Evolutionary conservation across 1,140 invertebrate genomes (phyloP).

Genomic region (Hylaeus anthracinus): DNA sequence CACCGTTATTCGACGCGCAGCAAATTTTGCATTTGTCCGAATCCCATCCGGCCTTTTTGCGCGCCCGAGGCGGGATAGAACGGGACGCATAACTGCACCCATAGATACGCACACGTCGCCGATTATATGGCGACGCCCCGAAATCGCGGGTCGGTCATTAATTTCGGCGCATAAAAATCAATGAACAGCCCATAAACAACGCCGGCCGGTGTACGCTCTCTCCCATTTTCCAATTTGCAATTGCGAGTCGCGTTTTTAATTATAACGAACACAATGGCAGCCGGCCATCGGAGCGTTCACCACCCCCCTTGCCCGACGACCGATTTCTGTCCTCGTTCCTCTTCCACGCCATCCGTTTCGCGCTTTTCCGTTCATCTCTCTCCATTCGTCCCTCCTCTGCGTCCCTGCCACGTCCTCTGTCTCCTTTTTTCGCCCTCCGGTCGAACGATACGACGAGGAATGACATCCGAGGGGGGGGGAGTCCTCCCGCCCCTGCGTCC

Average conservation of each 20-base stretch:
- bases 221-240: conserved; percentile 82
- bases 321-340: neutral
- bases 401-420: neutral
- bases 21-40: conserved; percentile 62
- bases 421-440: conserved; percentile 12
- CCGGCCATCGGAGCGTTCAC: conserved; percentile 50
- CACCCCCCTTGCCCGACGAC: neutral
- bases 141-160: conserved; percentile 80
- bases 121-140: conserved; percentile 74
- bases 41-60: conserved; percentile 59
- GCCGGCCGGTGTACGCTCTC: conserved; percentile 65
- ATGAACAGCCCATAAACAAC: conserved; percentile 82
- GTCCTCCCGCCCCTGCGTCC: conserved; percentile 62
- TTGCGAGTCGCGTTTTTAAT: conserved; percentile 82
- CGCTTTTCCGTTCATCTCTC: neutral
- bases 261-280: conserved; percentile 82
- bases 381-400: conserved; percentile 4
- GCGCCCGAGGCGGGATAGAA: conserved; percentile 51
- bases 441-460: conserved; percentile 74
- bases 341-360: conserved; percentile 1
- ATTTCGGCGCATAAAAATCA: conserved; percentile 81
- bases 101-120: conserved; percentile 65
- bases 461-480: conserved; percentile 76
- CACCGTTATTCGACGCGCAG: conserved; percentile 24
- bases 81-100: conserved; percentile 59